Evolutionary conservation across 1,140 invertebrate species (phyloP).

Genomic region (Brachionus manjavacas): DNA sequence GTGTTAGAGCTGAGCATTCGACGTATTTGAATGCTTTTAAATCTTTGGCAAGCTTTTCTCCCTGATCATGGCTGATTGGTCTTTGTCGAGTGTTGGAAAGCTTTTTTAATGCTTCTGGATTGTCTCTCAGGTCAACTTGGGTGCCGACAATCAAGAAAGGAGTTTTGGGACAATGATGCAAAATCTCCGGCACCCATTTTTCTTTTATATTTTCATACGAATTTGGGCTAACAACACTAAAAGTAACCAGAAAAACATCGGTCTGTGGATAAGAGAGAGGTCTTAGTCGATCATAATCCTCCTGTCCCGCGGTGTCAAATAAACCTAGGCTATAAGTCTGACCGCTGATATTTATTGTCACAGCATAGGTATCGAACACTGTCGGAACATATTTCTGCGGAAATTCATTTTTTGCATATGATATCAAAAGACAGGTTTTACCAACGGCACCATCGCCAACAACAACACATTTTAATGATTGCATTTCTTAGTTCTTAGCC

Average conservation of each 20-base stretch:
- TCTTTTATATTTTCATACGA: conserved; percentile 99
- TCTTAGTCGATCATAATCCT: conserved; percentile 85
- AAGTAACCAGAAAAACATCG: conserved; percentile 98
- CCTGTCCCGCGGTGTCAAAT: conserved; percentile 64
- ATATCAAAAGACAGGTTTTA: conserved; percentile 50
- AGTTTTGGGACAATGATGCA: conserved; percentile 58
- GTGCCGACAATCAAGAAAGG: conserved; percentile 58
- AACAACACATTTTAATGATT: conserved; percentile 47
- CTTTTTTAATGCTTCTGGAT: conserved; percentile 72
- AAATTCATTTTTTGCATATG: conserved; percentile 50
- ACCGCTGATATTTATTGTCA: conserved; percentile 96
- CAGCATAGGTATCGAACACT: conserved; percentile 95
- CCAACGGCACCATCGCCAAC: conserved; percentile 54
- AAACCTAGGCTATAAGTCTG: conserved; percentile 91
- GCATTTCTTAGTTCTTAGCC: conserved; percentile 1
- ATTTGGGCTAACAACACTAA: conserved; percentile 94
- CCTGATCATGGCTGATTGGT: conserved; percentile 56
- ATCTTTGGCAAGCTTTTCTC: conserved; percentile 96
- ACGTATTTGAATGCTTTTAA: conserved; percentile 66
- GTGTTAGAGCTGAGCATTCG: conserved; percentile 43
- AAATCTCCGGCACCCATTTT: conserved; percentile 66
- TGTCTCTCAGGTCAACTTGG: conserved; percentile 54
- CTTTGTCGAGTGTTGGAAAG: background rate
- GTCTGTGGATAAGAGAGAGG: conserved; percentile 93
- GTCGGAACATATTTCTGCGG: conserved; percentile 48